Evolutionary conservation across 2,113 vertebrate species (phyloP).

Genomic region (Gnathonemus echidnorhynchus): DNA sequence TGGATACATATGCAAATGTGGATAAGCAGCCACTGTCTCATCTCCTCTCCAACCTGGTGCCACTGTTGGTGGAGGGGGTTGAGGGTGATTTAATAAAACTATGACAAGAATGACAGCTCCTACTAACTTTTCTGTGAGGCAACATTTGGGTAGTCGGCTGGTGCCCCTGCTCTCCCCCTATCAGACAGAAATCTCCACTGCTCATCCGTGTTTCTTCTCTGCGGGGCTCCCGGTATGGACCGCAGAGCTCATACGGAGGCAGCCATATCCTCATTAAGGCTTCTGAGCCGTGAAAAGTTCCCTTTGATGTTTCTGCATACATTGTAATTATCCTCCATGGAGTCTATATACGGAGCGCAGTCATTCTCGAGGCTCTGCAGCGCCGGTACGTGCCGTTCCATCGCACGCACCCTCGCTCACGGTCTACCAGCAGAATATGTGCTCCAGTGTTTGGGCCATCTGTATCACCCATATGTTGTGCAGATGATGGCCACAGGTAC

Average conservation of each 20-base stretch:
- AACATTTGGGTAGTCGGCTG: not conserved
- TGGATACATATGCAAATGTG: not conserved
- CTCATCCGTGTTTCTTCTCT: not conserved
- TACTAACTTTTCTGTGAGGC: not conserved
- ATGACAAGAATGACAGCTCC: not conserved
- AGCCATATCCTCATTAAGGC: not conserved
- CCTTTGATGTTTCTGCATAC: not conserved
- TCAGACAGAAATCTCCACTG: not conserved
- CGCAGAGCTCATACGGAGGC: not conserved
- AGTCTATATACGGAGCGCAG: not conserved
- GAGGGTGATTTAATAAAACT: not conserved
- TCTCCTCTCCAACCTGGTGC: not conserved
- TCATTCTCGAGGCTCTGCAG: not conserved
- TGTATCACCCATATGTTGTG: not conserved
- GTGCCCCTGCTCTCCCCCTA: not conserved
- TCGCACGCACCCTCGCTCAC: not conserved
- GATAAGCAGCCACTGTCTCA: not conserved
- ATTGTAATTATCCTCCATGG: not conserved
- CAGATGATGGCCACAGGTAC: no score
- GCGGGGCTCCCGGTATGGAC: not conserved
- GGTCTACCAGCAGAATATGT: not conserved
- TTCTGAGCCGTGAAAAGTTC: not conserved
- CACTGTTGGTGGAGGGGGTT: not conserved
- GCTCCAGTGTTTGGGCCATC: not conserved
- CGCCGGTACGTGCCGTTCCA: not conserved